A percentile compares a stretch with the other conserved stretches of the same genome.
Evolutionary conservation across 2,888 invertebrate genomes (phyloP).

Genomic region (Ectobius pallidus): DNA sequence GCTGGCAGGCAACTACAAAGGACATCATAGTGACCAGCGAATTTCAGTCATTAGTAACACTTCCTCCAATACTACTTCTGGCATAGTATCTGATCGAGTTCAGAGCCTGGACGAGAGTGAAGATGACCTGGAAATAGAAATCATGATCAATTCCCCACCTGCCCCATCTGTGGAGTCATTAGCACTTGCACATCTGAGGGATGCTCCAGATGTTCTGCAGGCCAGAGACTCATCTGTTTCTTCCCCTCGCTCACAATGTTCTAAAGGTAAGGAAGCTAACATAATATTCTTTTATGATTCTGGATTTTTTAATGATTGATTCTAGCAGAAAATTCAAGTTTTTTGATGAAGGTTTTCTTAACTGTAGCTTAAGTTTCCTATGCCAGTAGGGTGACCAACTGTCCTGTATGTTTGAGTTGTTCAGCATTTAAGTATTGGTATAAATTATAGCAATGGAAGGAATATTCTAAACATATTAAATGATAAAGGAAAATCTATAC

Average conservation of each 20-base stretch:
- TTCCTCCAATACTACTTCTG: slow-evolving; percentile 96
- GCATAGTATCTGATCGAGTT: slow-evolving; percentile 93
- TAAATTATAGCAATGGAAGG: too few relatives aligned
- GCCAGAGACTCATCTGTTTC: slow-evolving; percentile 36
- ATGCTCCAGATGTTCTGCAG: slow-evolving; percentile 56
- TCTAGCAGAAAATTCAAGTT: too few relatives aligned
- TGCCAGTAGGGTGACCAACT: too few relatives aligned
- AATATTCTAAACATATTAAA: too few relatives aligned
- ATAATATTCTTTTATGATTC: too few relatives aligned
- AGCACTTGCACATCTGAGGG: slow-evolving; percentile 77
- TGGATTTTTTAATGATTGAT: too few relatives aligned
- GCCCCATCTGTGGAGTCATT: slow-evolving; percentile 87
- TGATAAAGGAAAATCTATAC: too few relatives aligned
- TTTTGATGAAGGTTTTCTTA: too few relatives aligned
- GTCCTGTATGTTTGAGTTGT: too few relatives aligned
- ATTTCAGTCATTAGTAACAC: slow-evolving; percentile 91
- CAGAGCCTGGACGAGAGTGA: slow-evolving; percentile 91
- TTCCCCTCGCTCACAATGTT: slow-evolving; percentile 27
- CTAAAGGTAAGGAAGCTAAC: slow-evolving; percentile 18
- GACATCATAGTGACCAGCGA: slow-evolving; percentile 76
- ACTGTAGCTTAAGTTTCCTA: too few relatives aligned
- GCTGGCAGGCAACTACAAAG: slow-evolving; percentile 45
- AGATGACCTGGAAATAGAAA: slow-evolving; percentile 62
- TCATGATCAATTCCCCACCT: slow-evolving; percentile 81
- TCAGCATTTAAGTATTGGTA: too few relatives aligned